Conservation (phyloP, 1,140 invertebrate species). For the Zelostemma sp. region DNA sequence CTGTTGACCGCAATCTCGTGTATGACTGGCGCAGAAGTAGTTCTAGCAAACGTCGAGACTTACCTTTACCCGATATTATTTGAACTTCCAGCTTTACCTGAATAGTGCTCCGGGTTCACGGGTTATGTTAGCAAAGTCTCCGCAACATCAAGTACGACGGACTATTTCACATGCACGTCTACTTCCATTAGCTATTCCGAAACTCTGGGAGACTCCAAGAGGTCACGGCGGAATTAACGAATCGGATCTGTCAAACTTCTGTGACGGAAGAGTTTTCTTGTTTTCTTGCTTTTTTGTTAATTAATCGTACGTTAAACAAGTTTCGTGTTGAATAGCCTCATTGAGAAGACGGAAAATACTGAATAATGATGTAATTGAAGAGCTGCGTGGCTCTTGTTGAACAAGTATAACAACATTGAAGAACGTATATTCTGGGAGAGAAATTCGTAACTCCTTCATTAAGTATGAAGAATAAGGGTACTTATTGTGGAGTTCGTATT, state of each 20-base stretch:
- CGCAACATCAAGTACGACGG: slow-evolving; percentile 12
- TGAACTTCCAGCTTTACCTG: slow-evolving; percentile 21
- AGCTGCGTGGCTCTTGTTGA: too few relatives aligned
- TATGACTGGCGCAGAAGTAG: slow-evolving; percentile 26
- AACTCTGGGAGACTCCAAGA: slow-evolving; percentile 26
- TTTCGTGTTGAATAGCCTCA: too few relatives aligned
- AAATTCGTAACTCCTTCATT: too few relatives aligned
- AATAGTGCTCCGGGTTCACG: neutral
- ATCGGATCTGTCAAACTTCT: slow-evolving; percentile 21
- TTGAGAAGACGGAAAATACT: too few relatives aligned
- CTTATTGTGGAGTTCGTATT: neutral
- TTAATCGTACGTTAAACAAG: too few relatives aligned
- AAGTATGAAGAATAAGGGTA: too few relatives aligned
- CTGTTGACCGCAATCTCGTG: slow-evolving; percentile 36
- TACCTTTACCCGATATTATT: slow-evolving; percentile 22
- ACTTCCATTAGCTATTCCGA: slow-evolving; percentile 47
- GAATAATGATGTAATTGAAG: too few relatives aligned
- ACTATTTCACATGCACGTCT: slow-evolving; percentile 21
- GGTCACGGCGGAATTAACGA: slow-evolving; percentile 19
- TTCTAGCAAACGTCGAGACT: slow-evolving; percentile 16
- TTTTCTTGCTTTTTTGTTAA: too few relatives aligned
- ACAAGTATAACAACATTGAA: too few relatives aligned
- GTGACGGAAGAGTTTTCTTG: slow-evolving; percentile 19
- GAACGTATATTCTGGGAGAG: too few relatives aligned
- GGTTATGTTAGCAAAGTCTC: slow-evolving; percentile 5